Evolutionary conservation across 2,797 vertebrate genomes (phyloP).

Genomic region (Trichosurus vulpecula): DNA sequence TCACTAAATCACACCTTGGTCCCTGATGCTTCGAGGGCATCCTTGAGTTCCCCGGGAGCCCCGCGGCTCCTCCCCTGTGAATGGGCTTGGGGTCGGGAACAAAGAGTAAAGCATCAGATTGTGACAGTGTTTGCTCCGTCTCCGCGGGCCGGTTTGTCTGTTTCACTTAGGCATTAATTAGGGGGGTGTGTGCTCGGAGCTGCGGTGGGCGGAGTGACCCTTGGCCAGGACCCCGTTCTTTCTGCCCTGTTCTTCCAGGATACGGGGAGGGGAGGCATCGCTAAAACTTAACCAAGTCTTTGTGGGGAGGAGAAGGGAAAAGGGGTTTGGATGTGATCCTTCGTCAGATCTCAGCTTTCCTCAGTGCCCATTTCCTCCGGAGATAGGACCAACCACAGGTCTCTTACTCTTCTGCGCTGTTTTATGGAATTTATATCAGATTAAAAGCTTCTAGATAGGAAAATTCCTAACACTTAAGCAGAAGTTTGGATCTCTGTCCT

Average conservation of each 20-base stretch:
- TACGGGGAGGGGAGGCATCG: not conserved
- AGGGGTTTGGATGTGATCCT: not conserved
- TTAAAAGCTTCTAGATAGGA: not conserved
- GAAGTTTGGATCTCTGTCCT: not conserved
- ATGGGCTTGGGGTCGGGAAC: no score
- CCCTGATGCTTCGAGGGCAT: not conserved
- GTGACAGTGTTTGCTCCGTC: no score
- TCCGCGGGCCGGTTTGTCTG: no score
- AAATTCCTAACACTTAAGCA: not conserved
- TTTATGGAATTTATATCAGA: not conserved
- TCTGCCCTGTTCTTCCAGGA: not conserved
- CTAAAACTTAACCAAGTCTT: not conserved
- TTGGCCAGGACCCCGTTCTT: not conserved
- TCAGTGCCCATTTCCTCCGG: not conserved
- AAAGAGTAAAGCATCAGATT: not conserved
- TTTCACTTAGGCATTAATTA: no score
- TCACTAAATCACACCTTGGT: not conserved
- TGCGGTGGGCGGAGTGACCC: not conserved
- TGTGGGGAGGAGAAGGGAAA: not conserved
- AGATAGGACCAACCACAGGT: not conserved
- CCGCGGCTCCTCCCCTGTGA: no score
- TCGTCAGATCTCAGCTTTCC: not conserved
- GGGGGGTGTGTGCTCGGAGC: no score
- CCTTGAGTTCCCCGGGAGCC: no score
- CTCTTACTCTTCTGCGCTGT: not conserved